Evolutionary conservation across 2,113 vertebrate species (phyloP).

Genomic region (Corvus cornix): DNA sequence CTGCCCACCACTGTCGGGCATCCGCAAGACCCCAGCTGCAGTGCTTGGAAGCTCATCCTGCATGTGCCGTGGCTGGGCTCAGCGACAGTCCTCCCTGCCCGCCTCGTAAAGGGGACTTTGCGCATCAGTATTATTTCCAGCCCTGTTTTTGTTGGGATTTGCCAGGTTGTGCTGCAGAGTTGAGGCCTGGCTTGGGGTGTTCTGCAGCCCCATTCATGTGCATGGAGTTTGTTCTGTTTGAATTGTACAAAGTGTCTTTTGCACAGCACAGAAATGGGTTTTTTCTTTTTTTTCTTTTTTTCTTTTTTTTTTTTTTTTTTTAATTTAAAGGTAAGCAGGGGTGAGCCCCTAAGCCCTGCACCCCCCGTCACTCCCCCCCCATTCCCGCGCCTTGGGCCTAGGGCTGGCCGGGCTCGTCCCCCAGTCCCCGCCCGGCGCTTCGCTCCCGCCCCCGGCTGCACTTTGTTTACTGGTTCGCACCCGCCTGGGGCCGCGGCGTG

Average conservation of each 20-base stretch:
- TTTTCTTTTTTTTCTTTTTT: not conserved
- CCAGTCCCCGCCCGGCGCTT: not conserved
- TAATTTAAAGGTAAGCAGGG: constrained; percentile 42
- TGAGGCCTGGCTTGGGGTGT: not conserved
- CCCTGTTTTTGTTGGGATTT: constrained; percentile 49
- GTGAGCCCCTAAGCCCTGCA: not conserved
- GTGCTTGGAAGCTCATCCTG: constrained; percentile 55
- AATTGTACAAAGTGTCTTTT: constrained; percentile 70
- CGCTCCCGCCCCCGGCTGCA: constrained; percentile 34
- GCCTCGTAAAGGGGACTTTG: constrained; percentile 40
- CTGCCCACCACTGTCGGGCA: constrained; percentile 19
- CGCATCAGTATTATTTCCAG: constrained; percentile 69
- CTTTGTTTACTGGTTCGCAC: constrained; percentile 67
- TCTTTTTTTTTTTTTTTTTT: not conserved
- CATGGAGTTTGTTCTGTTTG: constrained; percentile 70
- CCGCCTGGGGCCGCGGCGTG: not conserved
- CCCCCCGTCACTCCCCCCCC: not conserved
- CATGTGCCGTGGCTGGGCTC: constrained; percentile 56
- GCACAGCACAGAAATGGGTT: constrained; percentile 56
- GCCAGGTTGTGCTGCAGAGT: constrained; percentile 5
- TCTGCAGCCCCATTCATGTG: not conserved
- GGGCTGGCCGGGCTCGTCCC: not conserved
- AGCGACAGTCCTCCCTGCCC: constrained; percentile 41
- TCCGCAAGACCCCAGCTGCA: constrained; percentile 16
- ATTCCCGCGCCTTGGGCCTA: not conserved